Percentiles rank a stretch among this genome's conserved stretches.
These are phyloP conservation scores for Chymomyza fuscimana DNA, from an alignment of 2,888 invertebrate genomes.

Conservation along the genomic window DNA sequence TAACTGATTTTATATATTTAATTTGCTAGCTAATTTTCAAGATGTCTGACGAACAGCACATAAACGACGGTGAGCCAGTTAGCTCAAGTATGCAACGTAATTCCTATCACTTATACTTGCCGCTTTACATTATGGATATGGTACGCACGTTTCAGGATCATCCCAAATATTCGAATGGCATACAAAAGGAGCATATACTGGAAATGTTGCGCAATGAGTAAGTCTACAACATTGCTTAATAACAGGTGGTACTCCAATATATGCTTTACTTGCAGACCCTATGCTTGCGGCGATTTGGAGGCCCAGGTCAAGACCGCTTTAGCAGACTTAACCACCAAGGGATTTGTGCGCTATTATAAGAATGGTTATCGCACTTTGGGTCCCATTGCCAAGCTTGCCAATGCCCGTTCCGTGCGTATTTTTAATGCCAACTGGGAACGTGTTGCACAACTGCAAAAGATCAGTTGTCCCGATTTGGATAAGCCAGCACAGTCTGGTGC, in stretches of 20 bases:
- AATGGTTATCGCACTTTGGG: conserved; percentile 78
- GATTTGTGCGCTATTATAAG: conserved; percentile 69
- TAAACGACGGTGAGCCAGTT: conserved; percentile 66
- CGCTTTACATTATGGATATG: conserved; percentile 76
- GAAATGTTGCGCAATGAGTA: conserved; percentile 75
- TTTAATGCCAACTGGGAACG: conserved; percentile 71
- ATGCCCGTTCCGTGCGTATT: conserved; percentile 71
- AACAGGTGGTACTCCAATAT: not conserved
- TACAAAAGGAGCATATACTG: conserved; percentile 71
- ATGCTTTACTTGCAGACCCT: conserved; percentile 55
- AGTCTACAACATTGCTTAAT: conserved; percentile 33
- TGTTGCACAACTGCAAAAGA: conserved; percentile 68
- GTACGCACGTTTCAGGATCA: conserved; percentile 77
- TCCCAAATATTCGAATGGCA: conserved; percentile 71
- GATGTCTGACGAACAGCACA: conserved; percentile 54
- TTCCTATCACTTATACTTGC: conserved; percentile 72
- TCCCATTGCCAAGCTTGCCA: conserved; percentile 76
- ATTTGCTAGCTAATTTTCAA: not conserved
- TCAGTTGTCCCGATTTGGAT: conserved; percentile 50
- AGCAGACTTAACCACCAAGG: conserved; percentile 64
- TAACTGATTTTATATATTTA: not conserved
- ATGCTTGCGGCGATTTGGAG: conserved; percentile 74
- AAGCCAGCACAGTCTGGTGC: not conserved
- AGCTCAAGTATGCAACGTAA: conserved; percentile 66
- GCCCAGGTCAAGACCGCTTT: conserved; percentile 77